Evolutionary conservation across 2,113 vertebrate species (phyloP).

Genomic region (Semicossyphus pulcher): DNA sequence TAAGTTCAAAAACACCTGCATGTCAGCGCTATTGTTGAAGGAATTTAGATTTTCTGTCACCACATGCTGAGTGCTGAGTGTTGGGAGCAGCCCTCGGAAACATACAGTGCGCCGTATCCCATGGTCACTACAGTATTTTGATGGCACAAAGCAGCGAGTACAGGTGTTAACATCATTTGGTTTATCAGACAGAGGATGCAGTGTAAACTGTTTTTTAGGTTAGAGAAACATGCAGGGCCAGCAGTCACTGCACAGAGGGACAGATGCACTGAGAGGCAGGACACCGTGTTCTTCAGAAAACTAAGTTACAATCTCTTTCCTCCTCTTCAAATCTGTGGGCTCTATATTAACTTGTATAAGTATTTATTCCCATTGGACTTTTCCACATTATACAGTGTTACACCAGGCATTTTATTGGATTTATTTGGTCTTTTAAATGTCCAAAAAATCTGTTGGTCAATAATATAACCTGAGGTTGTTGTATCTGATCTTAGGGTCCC

Average conservation of each 20-base stretch:
- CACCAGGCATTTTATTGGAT: too few relatives aligned
- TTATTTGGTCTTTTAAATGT: too few relatives aligned
- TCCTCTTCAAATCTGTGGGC: too few relatives aligned
- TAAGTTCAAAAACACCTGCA: conserved; percentile 52
- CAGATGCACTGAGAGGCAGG: neutral
- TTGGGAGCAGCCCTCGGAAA: conserved; percentile 24
- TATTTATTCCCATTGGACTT: too few relatives aligned
- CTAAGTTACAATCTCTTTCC: too few relatives aligned
- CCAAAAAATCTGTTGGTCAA: neutral
- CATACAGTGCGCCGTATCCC: neutral
- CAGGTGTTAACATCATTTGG: conserved; percentile 28
- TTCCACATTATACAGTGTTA: too few relatives aligned
- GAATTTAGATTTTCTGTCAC: conserved; percentile 62
- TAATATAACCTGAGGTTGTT: neutral
- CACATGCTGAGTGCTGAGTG: conserved; percentile 17
- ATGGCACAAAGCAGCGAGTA: conserved; percentile 16
- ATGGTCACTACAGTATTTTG: conserved; percentile 34
- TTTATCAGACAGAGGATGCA: conserved; percentile 29
- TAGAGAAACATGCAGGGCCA: conserved; percentile 24
- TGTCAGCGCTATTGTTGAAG: conserved; percentile 58
- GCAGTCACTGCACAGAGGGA: conserved; percentile 5
- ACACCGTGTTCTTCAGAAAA: neutral
- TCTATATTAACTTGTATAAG: too few relatives aligned
- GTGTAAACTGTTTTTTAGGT: conserved; percentile 28
- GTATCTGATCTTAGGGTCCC: neutral